phyloP scores from a whole-genome alignment of 2,888 invertebrate species.

The Orthosia gracilis region DNA sequence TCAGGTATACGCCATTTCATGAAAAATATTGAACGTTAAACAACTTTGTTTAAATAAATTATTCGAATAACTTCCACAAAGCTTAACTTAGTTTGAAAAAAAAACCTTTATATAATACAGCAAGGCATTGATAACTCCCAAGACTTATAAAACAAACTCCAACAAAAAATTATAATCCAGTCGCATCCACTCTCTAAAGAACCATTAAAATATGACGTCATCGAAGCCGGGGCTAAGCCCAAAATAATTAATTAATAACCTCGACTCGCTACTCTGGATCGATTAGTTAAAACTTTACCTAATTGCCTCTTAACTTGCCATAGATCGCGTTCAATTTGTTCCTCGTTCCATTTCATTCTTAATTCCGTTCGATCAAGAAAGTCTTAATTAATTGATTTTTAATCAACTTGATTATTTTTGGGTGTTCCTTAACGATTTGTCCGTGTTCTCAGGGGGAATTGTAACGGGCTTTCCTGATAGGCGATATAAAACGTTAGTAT shows the following conservation, averaged over 20 bases:
- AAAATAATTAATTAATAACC: constrained; percentile 74
- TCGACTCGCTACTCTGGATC: constrained; percentile 67
- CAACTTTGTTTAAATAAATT: too few relatives aligned
- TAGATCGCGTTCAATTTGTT: constrained; percentile 73
- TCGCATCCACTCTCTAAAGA: constrained; percentile 6
- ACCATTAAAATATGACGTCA: constrained; percentile 54
- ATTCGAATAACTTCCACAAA: neutral
- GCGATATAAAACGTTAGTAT: too few relatives aligned
- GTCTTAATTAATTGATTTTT: constrained; percentile 65
- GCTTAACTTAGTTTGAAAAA: neutral
- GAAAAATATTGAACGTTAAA: too few relatives aligned
- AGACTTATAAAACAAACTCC: neutral
- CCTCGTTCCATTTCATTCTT: constrained; percentile 72
- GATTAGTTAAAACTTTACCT: constrained; percentile 71
- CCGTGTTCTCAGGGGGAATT: neutral
- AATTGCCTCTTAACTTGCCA: constrained; percentile 73
- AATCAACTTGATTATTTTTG: constrained; percentile 52
- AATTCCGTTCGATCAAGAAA: constrained; percentile 63
- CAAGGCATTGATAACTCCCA: neutral
- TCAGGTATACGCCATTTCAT: too few relatives aligned
- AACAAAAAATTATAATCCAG: neutral
- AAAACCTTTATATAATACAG: neutral
- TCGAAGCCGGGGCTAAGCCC: constrained; percentile 56
- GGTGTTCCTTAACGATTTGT: constrained; percentile 14
- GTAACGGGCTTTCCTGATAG: neutral